Base-by-base conservation (phyloP, 2,113 vertebrate genomes). In the Pycnonotus jocosus region DNA sequence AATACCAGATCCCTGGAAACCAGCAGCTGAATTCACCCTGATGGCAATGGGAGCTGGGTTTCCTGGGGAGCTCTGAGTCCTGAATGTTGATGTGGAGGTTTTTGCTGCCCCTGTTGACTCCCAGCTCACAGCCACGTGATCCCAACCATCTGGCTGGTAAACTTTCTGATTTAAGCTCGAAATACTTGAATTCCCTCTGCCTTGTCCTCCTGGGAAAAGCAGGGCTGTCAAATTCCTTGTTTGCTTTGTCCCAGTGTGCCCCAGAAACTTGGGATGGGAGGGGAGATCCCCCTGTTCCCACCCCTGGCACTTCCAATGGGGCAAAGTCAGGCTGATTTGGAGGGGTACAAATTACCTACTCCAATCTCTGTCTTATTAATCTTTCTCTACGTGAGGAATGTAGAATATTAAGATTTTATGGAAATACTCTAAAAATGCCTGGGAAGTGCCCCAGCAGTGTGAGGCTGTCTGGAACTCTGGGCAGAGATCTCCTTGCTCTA, bases 101-200 rank as follows among this genome's bases (percentile, higher is more conserved):
- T 47, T 47, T 90, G 60, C 82, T 80, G 2, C 25, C 35, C 30
- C 68, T 66, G 57, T 50, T 88, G 94, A 62, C 88, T 94, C 51
- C 35, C 31, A 76, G 79, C 85, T 91, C 90, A 30, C 66, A 90
- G 9, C 77, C 88, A 58, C 10, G 38, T 83, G 90, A 92, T 86
- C 58, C 30, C 68, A 83, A 31, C 58, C 94, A 92, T 58, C 86
- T 91, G 79, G 33, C 84, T 70, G 65, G 54, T 81, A 62, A 96
- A 83, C 44, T 81, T 51, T 74, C 76, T 83, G 58, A 73, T 57
- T 81, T 86, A 62, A 88, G 71, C 80, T 77, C 62, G 51, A 77
- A 92, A 58, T 73, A 64, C 38, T 83, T 54, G 69, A 70, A 72
- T 71, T 92, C 91, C 72, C 27, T 88, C 88, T 74, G 86, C 51